Evolutionary conservation across 1,140 invertebrate species (phyloP), one percentile per base, ranked within the genome.

Genomic region (Cydia fagiglandana): DNA sequence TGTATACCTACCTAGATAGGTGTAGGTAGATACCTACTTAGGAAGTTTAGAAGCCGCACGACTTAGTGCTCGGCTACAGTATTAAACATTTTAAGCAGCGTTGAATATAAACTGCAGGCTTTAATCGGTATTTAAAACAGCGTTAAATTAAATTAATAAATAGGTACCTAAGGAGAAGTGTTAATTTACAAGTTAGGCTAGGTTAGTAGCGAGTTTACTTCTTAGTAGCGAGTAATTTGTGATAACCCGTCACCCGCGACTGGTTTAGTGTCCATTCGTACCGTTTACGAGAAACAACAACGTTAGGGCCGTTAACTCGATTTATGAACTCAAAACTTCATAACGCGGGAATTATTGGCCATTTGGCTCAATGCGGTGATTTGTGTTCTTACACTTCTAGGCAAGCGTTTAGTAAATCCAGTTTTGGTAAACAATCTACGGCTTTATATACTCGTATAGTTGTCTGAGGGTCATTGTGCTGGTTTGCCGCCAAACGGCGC

Each of bases 281-380:
- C 73, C 83, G 81, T 87, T 88, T 86, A 88, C 82, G 83, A 87
- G 82, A 77, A 82, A 83, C 78, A 80, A 84, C 81, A 78, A 78
- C 78, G 80, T 75, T 76, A 76, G 76, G 79, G 79, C 77, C 83
- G 80, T 83, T 81, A 64, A 70, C 77, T 76, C 78, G 84, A 84
- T 88, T 86, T 86, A 88, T 85, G 79, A 81, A 82, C 81, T 84
- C 78, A 83, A 87, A 84, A 84, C 79, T 87, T 86, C 83, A 86
- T 87, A 84, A 83, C 79, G 75, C 76, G 80, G 75, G 77, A 79
- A 81, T 84, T 81, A 81, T 78, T 79, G 61, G 73, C 30, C 38
- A 47, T 76, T 75, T 30, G 68, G 13, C 30, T 53, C 73, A 47
- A 17, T 66, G 38, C 70, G 38, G 30, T 13, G 15, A 68, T 68